Evolutionary conservation across 2,113 vertebrate genomes (phyloP).

Genomic region (Zapornia atra): DNA sequence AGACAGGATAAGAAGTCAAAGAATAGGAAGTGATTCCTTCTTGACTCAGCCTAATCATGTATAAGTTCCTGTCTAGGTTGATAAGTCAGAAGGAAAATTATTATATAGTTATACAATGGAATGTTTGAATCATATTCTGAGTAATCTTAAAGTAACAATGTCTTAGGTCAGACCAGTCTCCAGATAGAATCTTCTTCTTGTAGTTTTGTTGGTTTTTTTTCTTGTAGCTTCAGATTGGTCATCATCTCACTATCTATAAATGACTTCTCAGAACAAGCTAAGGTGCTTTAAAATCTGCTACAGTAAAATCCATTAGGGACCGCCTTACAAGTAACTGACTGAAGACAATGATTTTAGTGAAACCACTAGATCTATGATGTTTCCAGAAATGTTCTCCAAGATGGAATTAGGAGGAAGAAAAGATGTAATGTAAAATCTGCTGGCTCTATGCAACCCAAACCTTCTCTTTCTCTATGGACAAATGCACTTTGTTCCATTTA

Average conservation of each 20-base stretch:
- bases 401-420: neutral
- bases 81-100: neutral
- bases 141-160: neutral
- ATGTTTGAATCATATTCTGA: neutral
- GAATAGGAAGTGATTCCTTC: neutral
- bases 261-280: neutral
- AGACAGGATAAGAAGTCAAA: neutral
- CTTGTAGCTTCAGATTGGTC: neutral
- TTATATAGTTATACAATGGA: neutral
- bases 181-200: neutral
- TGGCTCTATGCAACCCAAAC: neutral
- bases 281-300: neutral
- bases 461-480: neutral
- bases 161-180: rapidly evolving
- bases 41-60: neutral
- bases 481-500: neutral
- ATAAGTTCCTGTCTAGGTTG: neutral
- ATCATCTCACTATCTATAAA: neutral
- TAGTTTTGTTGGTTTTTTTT: neutral
- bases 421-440: neutral
- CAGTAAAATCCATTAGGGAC: neutral
- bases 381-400: neutral
- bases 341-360: neutral
- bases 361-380: neutral
- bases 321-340: neutral